These are phyloP conservation scores for Aurelia coerulea DNA, from an alignment of 30 jellyfish, hydroid and myxozoan genomes.

Conservation along the genomic window DNA sequence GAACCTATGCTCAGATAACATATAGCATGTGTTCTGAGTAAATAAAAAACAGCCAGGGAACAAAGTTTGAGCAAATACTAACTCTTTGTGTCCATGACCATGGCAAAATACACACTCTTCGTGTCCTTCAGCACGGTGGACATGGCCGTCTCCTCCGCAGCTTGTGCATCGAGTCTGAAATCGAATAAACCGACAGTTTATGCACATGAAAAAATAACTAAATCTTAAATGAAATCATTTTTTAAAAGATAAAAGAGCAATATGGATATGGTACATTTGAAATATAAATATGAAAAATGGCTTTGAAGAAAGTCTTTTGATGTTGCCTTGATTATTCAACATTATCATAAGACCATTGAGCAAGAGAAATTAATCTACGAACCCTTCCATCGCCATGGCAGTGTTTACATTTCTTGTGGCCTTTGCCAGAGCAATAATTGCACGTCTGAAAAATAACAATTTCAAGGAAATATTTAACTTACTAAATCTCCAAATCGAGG, in stretches of 20 bases:
- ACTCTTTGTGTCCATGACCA: conserved; percentile 68
- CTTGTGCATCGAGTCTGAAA: conserved; percentile 47
- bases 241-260: no score
- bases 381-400: conserved; percentile 53
- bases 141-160: conserved; percentile 72
- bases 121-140: conserved; percentile 41
- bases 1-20: no score
- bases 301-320: no score
- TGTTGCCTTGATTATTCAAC: no score
- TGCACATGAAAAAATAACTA: background rate
- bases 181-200: background rate
- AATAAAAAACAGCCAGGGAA: no score
- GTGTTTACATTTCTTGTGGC: conserved; percentile 64
- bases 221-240: no score
- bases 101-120: conserved; percentile 52
- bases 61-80: background rate
- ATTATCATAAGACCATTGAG: no score
- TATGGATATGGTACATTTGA: no score
- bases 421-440: conserved; percentile 75
- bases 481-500: no score
- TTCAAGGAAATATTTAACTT: no score
- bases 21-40: no score
- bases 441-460: conserved; percentile 48
- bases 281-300: no score
- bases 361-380: background rate